Percentiles rank a stretch among this genome's conserved stretches.
These are phyloP conservation scores for Lophotriccus pileatus DNA, from an alignment of 2,797 vertebrate genomes.

Conservation along the genomic window DNA sequence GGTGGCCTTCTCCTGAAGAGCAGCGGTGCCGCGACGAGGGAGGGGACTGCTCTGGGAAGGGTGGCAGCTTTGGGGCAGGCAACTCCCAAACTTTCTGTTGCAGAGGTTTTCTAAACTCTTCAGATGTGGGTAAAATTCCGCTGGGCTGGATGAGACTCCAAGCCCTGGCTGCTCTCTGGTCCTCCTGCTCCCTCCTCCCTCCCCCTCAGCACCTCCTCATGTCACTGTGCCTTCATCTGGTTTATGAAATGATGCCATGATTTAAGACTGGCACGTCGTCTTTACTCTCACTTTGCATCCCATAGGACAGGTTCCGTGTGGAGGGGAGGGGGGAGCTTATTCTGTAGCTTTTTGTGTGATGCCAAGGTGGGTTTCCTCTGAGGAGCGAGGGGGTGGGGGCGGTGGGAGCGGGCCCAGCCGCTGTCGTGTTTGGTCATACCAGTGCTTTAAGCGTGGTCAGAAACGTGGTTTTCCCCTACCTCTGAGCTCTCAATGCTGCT, in stretches of 20 bases:
- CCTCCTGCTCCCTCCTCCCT: neutral
- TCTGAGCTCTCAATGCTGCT: conserved; percentile 74
- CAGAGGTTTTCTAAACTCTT: neutral
- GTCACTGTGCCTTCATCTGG: conserved; percentile 62
- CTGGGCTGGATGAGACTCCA: neutral
- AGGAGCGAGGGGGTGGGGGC: neutral
- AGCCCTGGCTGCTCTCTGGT: neutral
- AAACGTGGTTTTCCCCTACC: conserved; percentile 55
- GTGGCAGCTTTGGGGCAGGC: neutral
- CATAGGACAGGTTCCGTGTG: neutral
- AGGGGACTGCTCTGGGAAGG: neutral
- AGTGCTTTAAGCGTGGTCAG: conserved; percentile 36
- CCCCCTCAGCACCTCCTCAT: neutral
- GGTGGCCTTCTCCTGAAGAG: neutral
- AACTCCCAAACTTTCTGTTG: neutral
- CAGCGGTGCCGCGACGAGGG: neutral
- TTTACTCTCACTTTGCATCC: neutral
- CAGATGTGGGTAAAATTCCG: neutral
- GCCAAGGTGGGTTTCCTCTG: neutral
- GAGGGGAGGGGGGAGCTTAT: neutral
- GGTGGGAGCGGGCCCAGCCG: neutral
- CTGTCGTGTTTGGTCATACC: neutral
- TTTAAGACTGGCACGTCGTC: neutral
- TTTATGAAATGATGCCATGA: neutral
- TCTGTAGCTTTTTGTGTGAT: neutral